Percentiles rank a stretch among this genome's conserved stretches.
These are phyloP conservation scores for Drosophila testacea DNA, from an alignment of 2,888 invertebrate genomes.

Conservation along the genomic window DNA sequence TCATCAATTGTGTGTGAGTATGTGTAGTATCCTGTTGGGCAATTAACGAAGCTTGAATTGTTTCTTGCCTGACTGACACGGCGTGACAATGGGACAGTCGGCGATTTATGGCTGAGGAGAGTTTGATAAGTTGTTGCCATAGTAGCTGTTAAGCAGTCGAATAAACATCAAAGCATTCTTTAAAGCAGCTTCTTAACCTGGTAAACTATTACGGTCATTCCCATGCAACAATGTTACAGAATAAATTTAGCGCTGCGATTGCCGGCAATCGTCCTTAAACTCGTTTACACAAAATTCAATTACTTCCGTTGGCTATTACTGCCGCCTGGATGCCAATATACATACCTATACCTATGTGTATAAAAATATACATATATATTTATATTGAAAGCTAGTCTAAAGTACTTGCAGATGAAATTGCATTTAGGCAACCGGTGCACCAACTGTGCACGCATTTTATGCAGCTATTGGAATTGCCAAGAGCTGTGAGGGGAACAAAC, in stretches of 20 bases:
- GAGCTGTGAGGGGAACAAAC: background rate
- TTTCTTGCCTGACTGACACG: conserved; percentile 22
- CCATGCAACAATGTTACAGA: conserved; percentile 64
- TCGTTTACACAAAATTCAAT: conserved; percentile 78
- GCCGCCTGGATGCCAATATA: conserved; percentile 47
- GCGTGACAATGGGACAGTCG: conserved; percentile 58
- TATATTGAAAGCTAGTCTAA: conserved; percentile 23
- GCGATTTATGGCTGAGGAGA: conserved; percentile 61
- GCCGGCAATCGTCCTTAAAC: conserved; percentile 70
- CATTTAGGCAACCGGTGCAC: conserved; percentile 66
- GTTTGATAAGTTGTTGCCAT: conserved; percentile 32
- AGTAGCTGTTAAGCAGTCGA: conserved; percentile 2
- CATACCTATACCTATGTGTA: conserved; percentile 22
- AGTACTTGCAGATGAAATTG: conserved; percentile 57
- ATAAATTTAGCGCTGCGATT: conserved; percentile 71
- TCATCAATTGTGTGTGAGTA: conserved; percentile 47
- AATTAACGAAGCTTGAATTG: conserved; percentile 63
- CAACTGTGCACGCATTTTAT: conserved; percentile 79
- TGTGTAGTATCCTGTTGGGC: conserved; percentile 34
- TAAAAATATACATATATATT: conserved; percentile 14
- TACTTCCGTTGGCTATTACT: conserved; percentile 76
- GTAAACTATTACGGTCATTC: conserved; percentile 10
- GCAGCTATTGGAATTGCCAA: conserved; percentile 48
- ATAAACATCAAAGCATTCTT: conserved; percentile 34
- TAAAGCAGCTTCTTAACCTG: conserved; percentile 36